A percentile compares a stretch with the other conserved stretches of the same genome.
These are phyloP conservation scores for Mesocentrotus franciscanus DNA, from an alignment of 53 echinoderm and acorn worm species.

Conservation along the genomic window DNA sequence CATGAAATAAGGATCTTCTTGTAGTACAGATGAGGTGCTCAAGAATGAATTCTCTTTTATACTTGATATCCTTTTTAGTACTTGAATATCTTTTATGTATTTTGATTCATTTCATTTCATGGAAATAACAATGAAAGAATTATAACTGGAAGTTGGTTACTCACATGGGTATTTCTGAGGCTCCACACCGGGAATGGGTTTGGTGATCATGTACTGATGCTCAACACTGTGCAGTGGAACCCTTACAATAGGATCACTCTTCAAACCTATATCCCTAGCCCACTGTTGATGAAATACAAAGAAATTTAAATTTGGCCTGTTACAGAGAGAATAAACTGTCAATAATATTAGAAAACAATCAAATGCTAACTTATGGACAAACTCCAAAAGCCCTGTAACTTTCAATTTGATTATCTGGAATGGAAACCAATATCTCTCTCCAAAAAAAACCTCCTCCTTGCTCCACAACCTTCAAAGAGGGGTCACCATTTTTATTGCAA, in stretches of 20 bases:
- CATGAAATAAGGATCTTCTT: not conserved
- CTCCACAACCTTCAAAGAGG: too few relatives aligned
- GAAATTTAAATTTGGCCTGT: not conserved
- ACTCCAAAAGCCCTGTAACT: too few relatives aligned
- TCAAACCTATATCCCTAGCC: slow-evolving; percentile 84
- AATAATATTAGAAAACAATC: not conserved
- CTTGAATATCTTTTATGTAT: too few relatives aligned
- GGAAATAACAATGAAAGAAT: not conserved
- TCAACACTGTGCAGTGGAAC: slow-evolving; percentile 84
- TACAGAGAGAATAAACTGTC: not conserved
- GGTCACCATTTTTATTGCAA: too few relatives aligned
- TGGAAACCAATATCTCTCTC: too few relatives aligned
- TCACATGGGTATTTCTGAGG: slow-evolving; percentile 79
- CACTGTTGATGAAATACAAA: slow-evolving; percentile 70
- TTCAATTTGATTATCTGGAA: too few relatives aligned
- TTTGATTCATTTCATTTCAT: not conserved
- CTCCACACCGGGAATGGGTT: slow-evolving; percentile 72
- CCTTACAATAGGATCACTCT: slow-evolving; percentile 77
- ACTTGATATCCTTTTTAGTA: too few relatives aligned
- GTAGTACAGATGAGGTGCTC: not conserved
- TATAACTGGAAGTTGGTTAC: slow-evolving; percentile 12
- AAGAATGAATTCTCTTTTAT: not conserved
- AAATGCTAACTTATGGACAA: too few relatives aligned
- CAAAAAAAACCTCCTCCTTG: too few relatives aligned
- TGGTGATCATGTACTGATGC: slow-evolving; percentile 89